Evolutionary conservation across 1,140 invertebrate species (phyloP).

Genomic region (Tachypleus tridentatus): DNA sequence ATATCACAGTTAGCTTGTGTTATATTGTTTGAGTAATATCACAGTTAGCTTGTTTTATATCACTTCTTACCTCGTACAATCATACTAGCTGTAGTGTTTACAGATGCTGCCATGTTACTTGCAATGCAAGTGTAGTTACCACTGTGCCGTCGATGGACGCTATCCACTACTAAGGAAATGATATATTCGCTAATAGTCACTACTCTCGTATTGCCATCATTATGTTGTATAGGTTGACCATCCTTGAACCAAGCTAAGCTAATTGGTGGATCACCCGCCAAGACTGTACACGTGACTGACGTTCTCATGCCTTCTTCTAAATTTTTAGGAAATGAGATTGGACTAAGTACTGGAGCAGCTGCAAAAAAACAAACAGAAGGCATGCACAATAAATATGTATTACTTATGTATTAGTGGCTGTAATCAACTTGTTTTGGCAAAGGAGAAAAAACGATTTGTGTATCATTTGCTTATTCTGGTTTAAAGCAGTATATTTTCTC

Average conservation of each 20-base stretch:
- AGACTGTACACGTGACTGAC: slow-evolving; percentile 26
- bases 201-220: slow-evolving; percentile 21
- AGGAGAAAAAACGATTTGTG: not conserved
- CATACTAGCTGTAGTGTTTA: slow-evolving; percentile 63
- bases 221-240: slow-evolving; percentile 40
- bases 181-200: slow-evolving; percentile 25
- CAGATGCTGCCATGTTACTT: slow-evolving; percentile 59
- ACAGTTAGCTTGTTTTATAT: not conserved
- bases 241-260: slow-evolving; percentile 66
- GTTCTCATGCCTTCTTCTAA: slow-evolving; percentile 27
- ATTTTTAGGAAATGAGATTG: slow-evolving; percentile 24
- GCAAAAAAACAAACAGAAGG: slow-evolving; percentile 3
- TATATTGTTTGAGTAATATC: no score
- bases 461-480: not conserved
- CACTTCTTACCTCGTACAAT: slow-evolving; percentile 59
- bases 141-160: slow-evolving; percentile 54
- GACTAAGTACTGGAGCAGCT: slow-evolving; percentile 26
- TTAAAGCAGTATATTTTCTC: not conserved
- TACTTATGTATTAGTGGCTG: not conserved
- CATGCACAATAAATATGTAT: not conserved
- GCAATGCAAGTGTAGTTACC: slow-evolving; percentile 71
- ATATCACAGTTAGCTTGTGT: not conserved
- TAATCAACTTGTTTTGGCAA: not conserved
- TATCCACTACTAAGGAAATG: slow-evolving; percentile 54
- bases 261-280: slow-evolving; percentile 49